A percentile compares a stretch with the other conserved stretches of the same genome.
Evolutionary conservation across 2,888 invertebrate species (phyloP).

Genomic region (Drosophila austrosaltans): DNA sequence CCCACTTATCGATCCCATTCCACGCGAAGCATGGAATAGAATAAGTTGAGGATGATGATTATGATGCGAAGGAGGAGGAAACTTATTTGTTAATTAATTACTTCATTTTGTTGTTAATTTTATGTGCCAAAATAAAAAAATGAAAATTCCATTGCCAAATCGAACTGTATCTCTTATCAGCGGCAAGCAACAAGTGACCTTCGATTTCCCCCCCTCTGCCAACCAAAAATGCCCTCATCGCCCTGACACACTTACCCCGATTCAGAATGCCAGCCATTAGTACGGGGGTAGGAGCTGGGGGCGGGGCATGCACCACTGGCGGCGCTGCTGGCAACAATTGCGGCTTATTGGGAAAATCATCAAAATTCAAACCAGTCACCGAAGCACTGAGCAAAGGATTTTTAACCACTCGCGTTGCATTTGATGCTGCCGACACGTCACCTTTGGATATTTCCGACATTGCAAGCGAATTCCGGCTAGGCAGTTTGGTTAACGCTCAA

Average conservation of each 20-base stretch:
- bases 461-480: constrained; percentile 2
- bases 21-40: constrained; percentile 79
- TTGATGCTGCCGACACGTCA: constrained; percentile 81
- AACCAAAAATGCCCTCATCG: not conserved
- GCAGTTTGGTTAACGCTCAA: not conserved
- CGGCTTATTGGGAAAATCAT: constrained; percentile 89
- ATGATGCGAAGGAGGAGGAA: constrained; percentile 23
- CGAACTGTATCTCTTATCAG: constrained; percentile 37
- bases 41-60: constrained; percentile 14
- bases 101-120: constrained; percentile 38
- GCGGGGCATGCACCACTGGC: constrained; percentile 73
- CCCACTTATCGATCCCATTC: constrained; percentile 85
- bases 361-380: constrained; percentile 88
- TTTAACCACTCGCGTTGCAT: constrained; percentile 86
- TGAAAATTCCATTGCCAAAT: constrained; percentile 31
- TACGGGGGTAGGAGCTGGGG: constrained; percentile 55
- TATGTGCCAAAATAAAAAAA: constrained; percentile 34
- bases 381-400: constrained; percentile 90
- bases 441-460: constrained; percentile 83
- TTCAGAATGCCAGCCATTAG: constrained; percentile 71
- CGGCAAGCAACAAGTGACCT: constrained; percentile 47
- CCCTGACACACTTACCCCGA: constrained; percentile 72
- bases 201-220: not conserved
- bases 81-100: constrained; percentile 3
- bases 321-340: constrained; percentile 88